Conservation (phyloP, 2,113 vertebrate species). For the Burhinus oedicnemus region DNA sequence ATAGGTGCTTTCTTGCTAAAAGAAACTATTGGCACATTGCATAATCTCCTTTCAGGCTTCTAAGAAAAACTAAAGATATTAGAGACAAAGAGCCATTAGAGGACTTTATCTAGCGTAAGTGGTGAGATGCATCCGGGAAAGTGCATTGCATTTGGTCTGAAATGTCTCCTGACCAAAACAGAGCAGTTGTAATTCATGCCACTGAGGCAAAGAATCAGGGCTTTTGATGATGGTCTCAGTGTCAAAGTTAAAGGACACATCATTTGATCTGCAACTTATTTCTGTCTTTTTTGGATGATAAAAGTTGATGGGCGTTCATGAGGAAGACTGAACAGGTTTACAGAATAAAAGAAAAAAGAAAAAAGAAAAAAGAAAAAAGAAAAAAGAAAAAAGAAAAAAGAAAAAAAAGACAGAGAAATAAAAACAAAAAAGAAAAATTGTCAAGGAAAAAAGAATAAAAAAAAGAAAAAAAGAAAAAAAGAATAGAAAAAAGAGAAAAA, state of each 20-base stretch:
- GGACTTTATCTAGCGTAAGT: not conserved
- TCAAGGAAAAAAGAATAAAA: too few relatives aligned
- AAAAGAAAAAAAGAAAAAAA: rapidly evolving
- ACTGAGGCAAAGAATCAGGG: not conserved
- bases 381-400: not conserved
- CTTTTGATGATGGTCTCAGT: not conserved
- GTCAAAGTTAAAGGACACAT: not conserved
- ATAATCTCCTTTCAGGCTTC: not conserved
- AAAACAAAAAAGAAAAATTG: too few relatives aligned
- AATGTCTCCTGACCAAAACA: not conserved
- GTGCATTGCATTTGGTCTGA: not conserved
- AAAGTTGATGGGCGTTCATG: not conserved
- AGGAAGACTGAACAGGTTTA: rapidly evolving
- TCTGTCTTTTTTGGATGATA: not conserved
- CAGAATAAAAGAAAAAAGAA: not conserved
- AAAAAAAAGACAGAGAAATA: rapidly evolving
- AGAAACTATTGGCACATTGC: not conserved
- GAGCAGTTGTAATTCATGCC: not conserved
- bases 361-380: rapidly evolving
- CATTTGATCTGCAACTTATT: not conserved
- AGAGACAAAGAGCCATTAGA: not conserved
- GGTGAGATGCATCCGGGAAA: not conserved
- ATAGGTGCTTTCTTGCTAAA: not conserved
- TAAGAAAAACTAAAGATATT: not conserved
- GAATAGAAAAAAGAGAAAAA: too few relatives aligned